These are phyloP conservation scores for Tauraco erythrolophus DNA, from an alignment of 2,113 vertebrate genomes.

Conservation along the genomic window DNA sequence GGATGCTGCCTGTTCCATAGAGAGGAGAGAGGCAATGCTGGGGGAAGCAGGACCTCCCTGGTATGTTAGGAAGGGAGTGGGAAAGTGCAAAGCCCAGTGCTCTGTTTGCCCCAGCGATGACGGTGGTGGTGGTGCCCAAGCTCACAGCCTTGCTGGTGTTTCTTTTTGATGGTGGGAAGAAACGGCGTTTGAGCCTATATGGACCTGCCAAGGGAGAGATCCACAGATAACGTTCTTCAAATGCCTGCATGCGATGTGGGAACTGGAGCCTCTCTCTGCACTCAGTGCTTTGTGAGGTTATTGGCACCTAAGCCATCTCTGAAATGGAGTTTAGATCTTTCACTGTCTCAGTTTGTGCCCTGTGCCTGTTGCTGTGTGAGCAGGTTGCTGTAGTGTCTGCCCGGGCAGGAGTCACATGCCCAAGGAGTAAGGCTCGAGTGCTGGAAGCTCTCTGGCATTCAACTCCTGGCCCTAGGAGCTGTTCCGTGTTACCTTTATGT, in stretches of 20 bases:
- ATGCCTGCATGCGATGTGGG: rapidly evolving
- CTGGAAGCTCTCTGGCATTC: neutral
- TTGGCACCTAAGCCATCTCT: neutral
- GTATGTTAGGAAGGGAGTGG: neutral
- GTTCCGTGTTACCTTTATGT: rapidly evolving
- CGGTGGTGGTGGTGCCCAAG: neutral
- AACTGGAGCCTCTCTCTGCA: neutral
- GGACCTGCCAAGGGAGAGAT: neutral
- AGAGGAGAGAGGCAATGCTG: too few species aligned
- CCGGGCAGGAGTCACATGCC: rapidly evolving
- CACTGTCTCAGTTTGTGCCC: neutral
- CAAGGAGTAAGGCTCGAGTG: rapidly evolving
- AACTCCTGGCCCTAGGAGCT: neutral
- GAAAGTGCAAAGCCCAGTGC: neutral
- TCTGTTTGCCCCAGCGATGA: rapidly evolving
- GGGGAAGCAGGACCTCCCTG: neutral
- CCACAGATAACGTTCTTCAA: neutral
- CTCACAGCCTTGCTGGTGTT: neutral
- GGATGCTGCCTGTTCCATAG: neutral
- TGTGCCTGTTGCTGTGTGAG: neutral
- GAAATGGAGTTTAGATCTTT: neutral
- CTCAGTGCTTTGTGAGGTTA: neutral
- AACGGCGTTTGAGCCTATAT: rapidly evolving
- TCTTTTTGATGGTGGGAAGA: neutral
- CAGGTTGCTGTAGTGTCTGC: neutral